Conservation (phyloP, 2,888 invertebrate species). For the Trypoxylon attenuatum region DNA sequence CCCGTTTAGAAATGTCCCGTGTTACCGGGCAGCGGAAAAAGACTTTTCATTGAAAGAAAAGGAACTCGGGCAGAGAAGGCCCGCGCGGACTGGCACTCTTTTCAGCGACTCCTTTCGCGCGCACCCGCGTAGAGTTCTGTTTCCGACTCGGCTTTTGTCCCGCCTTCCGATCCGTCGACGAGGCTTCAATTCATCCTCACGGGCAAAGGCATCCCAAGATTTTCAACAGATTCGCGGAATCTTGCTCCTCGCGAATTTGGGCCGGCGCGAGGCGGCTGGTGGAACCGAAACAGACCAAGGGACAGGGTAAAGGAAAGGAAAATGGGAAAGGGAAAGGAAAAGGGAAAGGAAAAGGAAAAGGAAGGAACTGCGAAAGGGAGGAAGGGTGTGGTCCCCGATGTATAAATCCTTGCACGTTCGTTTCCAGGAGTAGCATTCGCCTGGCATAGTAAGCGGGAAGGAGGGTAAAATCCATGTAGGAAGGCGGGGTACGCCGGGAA, state of each 20-base stretch:
- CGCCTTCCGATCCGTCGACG: neutral
- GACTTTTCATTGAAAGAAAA: slow-evolving; percentile 23
- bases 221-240: neutral
- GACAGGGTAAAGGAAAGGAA: no score
- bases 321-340: no score
- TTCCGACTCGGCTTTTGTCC: slow-evolving; percentile 3
- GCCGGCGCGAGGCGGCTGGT: neutral
- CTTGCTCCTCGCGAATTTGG: neutral
- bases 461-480: neutral
- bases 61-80: slow-evolving; percentile 14
- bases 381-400: neutral
- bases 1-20: slow-evolving; percentile 36
- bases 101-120: neutral
- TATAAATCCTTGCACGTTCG: slow-evolving; percentile 41
- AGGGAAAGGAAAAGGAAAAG: no score
- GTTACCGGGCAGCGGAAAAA: slow-evolving; percentile 6
- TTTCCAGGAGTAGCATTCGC: slow-evolving; percentile 9
- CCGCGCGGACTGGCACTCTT: neutral
- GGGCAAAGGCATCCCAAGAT: slow-evolving; percentile 8
- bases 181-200: neutral
- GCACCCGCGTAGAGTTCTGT: slow-evolving; percentile 11
- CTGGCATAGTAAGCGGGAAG: neutral
- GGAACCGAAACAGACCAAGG: neutral
- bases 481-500: neutral
- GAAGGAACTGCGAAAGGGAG: no score